Evolutionary conservation across 1,140 invertebrate genomes (phyloP), one percentile per base, ranked within the genome.

Genomic region (Trichoplusia ni): DNA sequence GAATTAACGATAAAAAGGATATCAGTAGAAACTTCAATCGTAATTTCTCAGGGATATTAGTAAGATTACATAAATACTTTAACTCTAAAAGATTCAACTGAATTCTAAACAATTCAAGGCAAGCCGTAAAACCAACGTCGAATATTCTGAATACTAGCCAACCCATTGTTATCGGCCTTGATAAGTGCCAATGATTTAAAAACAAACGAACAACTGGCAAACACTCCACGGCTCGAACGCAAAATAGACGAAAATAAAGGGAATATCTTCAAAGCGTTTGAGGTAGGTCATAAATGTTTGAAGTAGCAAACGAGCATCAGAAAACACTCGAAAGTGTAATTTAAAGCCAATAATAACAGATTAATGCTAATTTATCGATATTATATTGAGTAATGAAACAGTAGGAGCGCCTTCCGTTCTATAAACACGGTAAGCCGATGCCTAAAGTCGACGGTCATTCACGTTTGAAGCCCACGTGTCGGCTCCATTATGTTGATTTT

Each of bases 401-500:
- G 11, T 27, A 13, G 18, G 13, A 29, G 9, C 29, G 9, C 21
- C 21, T 54, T 54, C 33, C 35, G 35, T 38, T 21, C 14, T 8
- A 29, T 42, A 42, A 42, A 21, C 23, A 42, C 19, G 21, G 37
- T 42, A 58, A 58, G 8, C n/a, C 27, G 54, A 58, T 9, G 21
- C 51, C 60, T 33, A 60, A 51, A 29, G 21, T 18, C 35, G 16
- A 2, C 54, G 47, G 16, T 66, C 61, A 64, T 71, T 68, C 70
- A 72, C 58, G 69, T 71, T 71, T 18, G 7, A 3, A 13, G 7
- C 29, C 69, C 65, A 71, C 64, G 69, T 71, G 69, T 71, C 37
- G 40, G 51, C 16, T 13, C 49, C 8, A 58, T 58, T 21, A 44
- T 44, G 54, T 44, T 44, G 27, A 58, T 44, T 40, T 56, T 37